A percentile compares a stretch with the other conserved stretches of the same genome.
Evolutionary conservation across 2,113 vertebrate genomes (phyloP).

Genomic region (Cheirogaleus medius): DNA sequence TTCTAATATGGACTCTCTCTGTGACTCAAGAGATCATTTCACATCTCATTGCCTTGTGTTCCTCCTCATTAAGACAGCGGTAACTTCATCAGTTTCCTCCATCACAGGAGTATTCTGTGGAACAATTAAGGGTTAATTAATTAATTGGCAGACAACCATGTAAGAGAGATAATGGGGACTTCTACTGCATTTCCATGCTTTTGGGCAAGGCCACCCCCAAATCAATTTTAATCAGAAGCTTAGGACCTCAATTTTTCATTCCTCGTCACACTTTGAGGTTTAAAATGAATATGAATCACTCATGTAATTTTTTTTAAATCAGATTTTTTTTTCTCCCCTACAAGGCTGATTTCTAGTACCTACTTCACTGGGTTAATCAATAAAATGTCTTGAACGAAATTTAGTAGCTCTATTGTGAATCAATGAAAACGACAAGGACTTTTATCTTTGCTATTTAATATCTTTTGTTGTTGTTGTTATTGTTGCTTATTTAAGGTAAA

Average conservation of each 20-base stretch:
- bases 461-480: not conserved
- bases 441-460: constrained; percentile 29
- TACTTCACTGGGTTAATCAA: constrained; percentile 43
- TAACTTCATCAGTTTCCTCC: not conserved
- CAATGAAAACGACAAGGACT: not conserved
- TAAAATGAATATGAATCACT: constrained; percentile 55
- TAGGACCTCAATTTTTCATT: constrained; percentile 47
- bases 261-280: constrained; percentile 36
- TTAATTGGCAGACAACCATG: constrained; percentile 39
- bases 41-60: not conserved
- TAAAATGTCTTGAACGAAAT: constrained; percentile 33
- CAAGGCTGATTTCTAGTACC: constrained; percentile 21
- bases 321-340: not conserved
- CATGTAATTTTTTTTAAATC: constrained; percentile 51
- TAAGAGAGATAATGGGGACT: constrained; percentile 16
- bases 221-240: constrained; percentile 63
- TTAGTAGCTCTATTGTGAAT: constrained; percentile 32
- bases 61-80: not conserved
- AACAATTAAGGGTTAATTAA: constrained; percentile 66
- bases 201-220: not conserved
- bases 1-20: not conserved
- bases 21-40: constrained; percentile 41
- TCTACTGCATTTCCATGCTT: constrained; percentile 28
- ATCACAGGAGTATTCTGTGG: not conserved
- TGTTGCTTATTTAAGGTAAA: constrained; percentile 41